Conservation (phyloP, 2,888 invertebrate species). For the Brachylomia viminalis region DNA sequence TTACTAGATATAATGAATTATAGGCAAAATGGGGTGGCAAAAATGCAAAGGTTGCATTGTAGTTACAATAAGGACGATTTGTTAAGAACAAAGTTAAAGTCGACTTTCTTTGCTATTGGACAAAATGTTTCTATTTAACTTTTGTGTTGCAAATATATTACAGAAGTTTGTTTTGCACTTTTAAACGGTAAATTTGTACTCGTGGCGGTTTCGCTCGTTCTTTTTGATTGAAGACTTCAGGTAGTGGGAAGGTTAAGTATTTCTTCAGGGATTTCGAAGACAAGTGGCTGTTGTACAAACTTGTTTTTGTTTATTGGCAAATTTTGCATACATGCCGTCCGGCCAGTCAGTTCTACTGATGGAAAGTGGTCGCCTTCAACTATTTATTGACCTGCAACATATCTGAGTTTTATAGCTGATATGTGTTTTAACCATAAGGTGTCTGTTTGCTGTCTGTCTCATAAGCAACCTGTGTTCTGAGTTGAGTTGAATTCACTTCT, state of each 20-base stretch:
- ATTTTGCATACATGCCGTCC: not conserved
- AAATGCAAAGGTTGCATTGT: slow-evolving; percentile 69
- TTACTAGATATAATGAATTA: slow-evolving; percentile 68
- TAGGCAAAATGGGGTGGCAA: slow-evolving; percentile 62
- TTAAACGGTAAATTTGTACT: slow-evolving; percentile 52
- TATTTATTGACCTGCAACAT: too few species aligned
- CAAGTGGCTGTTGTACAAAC: slow-evolving; percentile 11
- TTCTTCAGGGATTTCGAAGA: slow-evolving; percentile 30
- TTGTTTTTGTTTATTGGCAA: not conserved
- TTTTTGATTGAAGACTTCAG: slow-evolving; percentile 31
- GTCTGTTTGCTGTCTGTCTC: too few species aligned
- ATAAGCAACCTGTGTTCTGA: too few species aligned
- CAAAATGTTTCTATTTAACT: slow-evolving; percentile 65
- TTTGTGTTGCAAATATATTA: slow-evolving; percentile 59
- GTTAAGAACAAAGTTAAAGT: slow-evolving; percentile 68
- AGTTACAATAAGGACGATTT: slow-evolving; percentile 71
- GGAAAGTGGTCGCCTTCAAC: not conserved
- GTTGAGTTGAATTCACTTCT: not conserved
- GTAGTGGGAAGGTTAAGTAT: slow-evolving; percentile 17
- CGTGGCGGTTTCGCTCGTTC: slow-evolving; percentile 15
- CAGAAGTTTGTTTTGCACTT: slow-evolving; percentile 44
- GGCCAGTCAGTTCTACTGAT: too few species aligned
- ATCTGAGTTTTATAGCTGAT: not conserved
- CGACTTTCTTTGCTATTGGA: slow-evolving; percentile 43
- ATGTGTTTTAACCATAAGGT: too few species aligned